These are phyloP conservation scores for Tetraodon nigroviridis DNA, from an alignment of 2,113 vertebrate genomes.

Conservation along the genomic window DNA sequence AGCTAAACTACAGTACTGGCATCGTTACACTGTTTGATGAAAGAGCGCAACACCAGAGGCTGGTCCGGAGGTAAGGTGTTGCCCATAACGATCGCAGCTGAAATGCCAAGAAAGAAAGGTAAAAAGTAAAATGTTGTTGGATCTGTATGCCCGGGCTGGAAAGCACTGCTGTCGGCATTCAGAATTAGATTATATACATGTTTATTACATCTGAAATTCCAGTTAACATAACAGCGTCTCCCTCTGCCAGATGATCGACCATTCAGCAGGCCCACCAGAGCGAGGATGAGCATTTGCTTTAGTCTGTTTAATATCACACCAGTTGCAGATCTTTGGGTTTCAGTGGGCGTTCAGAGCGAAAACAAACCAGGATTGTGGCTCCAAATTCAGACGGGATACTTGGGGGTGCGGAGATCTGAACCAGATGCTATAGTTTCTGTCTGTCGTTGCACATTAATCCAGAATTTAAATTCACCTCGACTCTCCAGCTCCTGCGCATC, in stretches of 20 bases:
- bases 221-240: neutral
- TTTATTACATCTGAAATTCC: neutral
- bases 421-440: neutral
- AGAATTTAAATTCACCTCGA: constrained; percentile 71
- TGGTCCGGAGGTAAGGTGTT: constrained; percentile 38
- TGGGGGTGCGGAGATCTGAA: neutral
- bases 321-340: neutral
- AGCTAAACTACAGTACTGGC: constrained; percentile 62
- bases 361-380: neutral
- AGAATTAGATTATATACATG: neutral
- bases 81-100: constrained; percentile 19
- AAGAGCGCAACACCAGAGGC: constrained; percentile 52
- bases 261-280: too few relatives aligned
- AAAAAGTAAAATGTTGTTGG: constrained; percentile 14
- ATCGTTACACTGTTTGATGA: constrained; percentile 48
- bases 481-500: constrained; percentile 18
- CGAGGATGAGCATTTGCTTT: neutral
- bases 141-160: neutral
- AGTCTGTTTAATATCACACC: neutral
- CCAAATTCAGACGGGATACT: neutral
- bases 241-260: neutral
- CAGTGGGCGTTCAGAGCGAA: neutral
- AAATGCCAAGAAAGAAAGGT: constrained; percentile 30
- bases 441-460: constrained; percentile 9
- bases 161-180: neutral